Evolutionary conservation across 92 coral and sea anemone genomes (phyloP).

Genomic region (Blastomussa wellsi): DNA sequence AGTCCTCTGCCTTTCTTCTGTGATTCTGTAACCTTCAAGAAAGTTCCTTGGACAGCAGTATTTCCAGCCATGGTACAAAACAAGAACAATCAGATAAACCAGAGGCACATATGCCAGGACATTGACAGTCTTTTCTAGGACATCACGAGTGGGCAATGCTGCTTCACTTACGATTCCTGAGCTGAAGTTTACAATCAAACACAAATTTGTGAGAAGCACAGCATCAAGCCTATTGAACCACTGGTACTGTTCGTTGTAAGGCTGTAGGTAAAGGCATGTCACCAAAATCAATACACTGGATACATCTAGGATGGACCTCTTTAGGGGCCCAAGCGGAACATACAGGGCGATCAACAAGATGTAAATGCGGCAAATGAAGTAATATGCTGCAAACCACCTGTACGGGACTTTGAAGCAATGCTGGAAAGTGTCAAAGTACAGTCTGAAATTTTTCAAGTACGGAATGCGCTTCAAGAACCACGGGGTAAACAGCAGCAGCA

Average conservation of each 20-base stretch:
- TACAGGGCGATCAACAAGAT: slow-evolving; percentile 65
- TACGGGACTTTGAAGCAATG: slow-evolving; percentile 66
- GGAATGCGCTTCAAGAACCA: slow-evolving; percentile 73
- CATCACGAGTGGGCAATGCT: slow-evolving; percentile 24
- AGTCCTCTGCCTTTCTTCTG: not conserved
- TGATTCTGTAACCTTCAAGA: not conserved
- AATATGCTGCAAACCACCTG: slow-evolving; percentile 95
- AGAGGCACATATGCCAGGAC: slow-evolving; percentile 83
- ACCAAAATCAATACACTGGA: slow-evolving; percentile 65
- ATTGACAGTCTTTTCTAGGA: slow-evolving; percentile 48
- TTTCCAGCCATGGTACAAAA: slow-evolving; percentile 30
- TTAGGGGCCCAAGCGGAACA: slow-evolving; percentile 70
- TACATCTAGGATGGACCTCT: slow-evolving; percentile 75
- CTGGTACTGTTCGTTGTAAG: slow-evolving; percentile 69
- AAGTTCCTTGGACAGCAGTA: slow-evolving; percentile 35
- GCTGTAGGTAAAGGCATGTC: slow-evolving; percentile 68
- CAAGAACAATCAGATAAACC: slow-evolving; percentile 61
- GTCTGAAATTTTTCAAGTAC: slow-evolving; percentile 59
- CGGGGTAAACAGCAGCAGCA: slow-evolving; percentile 73
- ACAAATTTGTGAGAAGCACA: slow-evolving; percentile 69
- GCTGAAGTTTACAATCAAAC: slow-evolving; percentile 62
- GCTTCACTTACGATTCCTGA: slow-evolving; percentile 55
- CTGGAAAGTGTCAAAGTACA: slow-evolving; percentile 85
- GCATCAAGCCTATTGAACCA: slow-evolving; percentile 85
- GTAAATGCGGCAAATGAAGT: slow-evolving; percentile 82